Percentiles rank a stretch among this genome's conserved stretches.
Evolutionary conservation across 2,113 vertebrate species (phyloP).

Genomic region (Misgurnus mizolepis): DNA sequence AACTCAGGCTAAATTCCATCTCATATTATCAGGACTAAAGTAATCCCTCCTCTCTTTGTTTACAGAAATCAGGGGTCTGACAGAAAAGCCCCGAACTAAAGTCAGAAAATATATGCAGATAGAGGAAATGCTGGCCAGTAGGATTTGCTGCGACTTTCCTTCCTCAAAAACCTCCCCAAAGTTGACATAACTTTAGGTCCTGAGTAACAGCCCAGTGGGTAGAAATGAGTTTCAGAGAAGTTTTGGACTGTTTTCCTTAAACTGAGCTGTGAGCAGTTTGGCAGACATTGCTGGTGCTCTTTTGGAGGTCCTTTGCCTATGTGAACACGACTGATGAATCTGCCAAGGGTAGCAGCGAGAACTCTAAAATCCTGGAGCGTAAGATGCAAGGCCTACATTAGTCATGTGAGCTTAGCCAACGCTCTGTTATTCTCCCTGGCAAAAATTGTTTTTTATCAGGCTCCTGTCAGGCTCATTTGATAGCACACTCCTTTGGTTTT

Average conservation of each 20-base stretch:
- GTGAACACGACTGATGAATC: conserved; percentile 30
- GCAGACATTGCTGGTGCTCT: conserved; percentile 28
- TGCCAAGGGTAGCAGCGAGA: conserved; percentile 38
- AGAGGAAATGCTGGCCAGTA: conserved; percentile 32
- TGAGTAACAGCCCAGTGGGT: conserved; percentile 40
- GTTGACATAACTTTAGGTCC: conserved; percentile 41
- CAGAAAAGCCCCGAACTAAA: conserved; percentile 10
- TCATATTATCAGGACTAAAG: neutral
- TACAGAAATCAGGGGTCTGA: neutral
- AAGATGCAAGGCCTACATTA: conserved; percentile 35
- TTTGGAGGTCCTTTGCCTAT: conserved; percentile 34
- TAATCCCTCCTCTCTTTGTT: neutral
- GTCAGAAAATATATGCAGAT: conserved; percentile 48
- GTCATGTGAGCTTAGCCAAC: conserved; percentile 33
- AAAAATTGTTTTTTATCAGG: conserved; percentile 41
- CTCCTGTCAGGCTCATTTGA: conserved; percentile 39
- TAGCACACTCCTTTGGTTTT: conserved; percentile 44
- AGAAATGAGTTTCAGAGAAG: conserved; percentile 26
- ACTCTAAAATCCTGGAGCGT: conserved; percentile 26
- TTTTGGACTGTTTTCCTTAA: conserved; percentile 39
- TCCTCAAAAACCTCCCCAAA: conserved; percentile 27
- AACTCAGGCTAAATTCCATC: neutral
- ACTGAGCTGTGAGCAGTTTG: conserved; percentile 38
- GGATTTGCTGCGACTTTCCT: neutral
- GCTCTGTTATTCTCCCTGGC: conserved; percentile 43